These are phyloP conservation scores for Coelogynopora nodosa DNA, from an alignment of 2,888 invertebrate genomes.

Conservation along the genomic window DNA sequence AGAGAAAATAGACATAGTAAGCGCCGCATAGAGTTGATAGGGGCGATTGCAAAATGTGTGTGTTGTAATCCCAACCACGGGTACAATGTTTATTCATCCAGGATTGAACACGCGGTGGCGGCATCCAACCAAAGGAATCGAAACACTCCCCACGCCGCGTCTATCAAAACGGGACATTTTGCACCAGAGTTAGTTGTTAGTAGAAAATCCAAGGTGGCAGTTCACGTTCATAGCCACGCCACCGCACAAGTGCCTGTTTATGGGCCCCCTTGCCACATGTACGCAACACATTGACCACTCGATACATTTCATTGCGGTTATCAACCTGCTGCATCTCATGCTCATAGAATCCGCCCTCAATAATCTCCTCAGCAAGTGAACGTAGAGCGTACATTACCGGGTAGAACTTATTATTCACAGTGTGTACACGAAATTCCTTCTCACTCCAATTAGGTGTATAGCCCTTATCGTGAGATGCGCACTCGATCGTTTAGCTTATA, in stretches of 20 bases:
- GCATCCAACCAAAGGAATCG: too few species aligned
- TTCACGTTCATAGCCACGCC: not conserved
- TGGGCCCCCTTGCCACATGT: not conserved
- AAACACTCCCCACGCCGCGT: too few species aligned
- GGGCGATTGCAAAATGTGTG: too few species aligned
- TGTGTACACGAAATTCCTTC: not conserved
- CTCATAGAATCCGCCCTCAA: not conserved
- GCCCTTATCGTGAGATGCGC: not conserved
- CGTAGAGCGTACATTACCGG: not conserved
- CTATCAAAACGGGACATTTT: too few species aligned
- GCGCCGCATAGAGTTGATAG: too few species aligned
- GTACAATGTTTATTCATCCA: too few species aligned
- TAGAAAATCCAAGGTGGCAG: not conserved
- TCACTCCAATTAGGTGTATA: not conserved
- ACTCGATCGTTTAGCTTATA: not conserved
- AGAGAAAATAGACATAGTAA: too few species aligned
- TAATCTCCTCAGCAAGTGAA: too few species aligned
- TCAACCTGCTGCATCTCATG: not conserved
- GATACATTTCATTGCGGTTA: not conserved
- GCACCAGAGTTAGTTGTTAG: too few species aligned
- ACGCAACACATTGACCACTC: not conserved
- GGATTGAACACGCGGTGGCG: too few species aligned
- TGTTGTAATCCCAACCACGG: too few species aligned
- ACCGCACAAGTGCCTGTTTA: not conserved
- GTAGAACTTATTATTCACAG: not conserved